Evolutionary conservation across 1,140 invertebrate genomes (phyloP).

Genomic region (Atopsyche davidsoni): DNA sequence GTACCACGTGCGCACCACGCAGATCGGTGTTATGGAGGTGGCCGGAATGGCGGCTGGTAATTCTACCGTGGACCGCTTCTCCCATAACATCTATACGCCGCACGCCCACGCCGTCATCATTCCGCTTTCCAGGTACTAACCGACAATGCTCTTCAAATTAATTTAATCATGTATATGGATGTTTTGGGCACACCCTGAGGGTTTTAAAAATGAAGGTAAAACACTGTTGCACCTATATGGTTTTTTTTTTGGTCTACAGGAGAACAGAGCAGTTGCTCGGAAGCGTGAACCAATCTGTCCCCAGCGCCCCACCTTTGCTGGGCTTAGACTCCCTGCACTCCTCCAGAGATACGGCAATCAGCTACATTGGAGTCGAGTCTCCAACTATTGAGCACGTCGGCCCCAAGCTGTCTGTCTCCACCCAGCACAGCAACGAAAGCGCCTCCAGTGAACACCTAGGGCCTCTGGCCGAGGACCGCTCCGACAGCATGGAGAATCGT

Average conservation of each 20-base stretch:
- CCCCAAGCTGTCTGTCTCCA: conserved; percentile 26
- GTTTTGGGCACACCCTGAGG: neutral
- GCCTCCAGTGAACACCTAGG: conserved; percentile 8
- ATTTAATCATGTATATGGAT: conserved; percentile 1
- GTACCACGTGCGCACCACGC: conserved; percentile 77
- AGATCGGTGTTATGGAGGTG: conserved; percentile 63
- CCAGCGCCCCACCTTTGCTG: conserved; percentile 37
- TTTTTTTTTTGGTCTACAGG: conserved; percentile 31
- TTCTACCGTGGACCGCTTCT: conserved; percentile 54
- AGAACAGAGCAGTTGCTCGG: conserved; percentile 47
- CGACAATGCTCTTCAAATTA: conserved; percentile 25
- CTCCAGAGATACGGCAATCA: conserved; percentile 18
- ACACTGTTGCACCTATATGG: conserved; percentile 5
- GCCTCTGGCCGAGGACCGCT: conserved; percentile 15
- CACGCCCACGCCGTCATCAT: conserved; percentile 47
- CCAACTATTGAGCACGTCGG: conserved; percentile 17
- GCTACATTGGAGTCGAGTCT: conserved; percentile 23
- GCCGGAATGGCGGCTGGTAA: conserved; percentile 42
- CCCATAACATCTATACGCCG: conserved; percentile 58
- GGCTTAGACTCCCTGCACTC: conserved; percentile 8
- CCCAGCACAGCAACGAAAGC: conserved; percentile 27
- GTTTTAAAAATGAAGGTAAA: neutral
- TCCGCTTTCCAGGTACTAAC: conserved; percentile 48
- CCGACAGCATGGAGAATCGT: conserved; percentile 26
- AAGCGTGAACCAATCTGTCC: conserved; percentile 46